Base-by-base conservation (phyloP, 2,797 vertebrate species). In the Mallotus villosus region DNA sequence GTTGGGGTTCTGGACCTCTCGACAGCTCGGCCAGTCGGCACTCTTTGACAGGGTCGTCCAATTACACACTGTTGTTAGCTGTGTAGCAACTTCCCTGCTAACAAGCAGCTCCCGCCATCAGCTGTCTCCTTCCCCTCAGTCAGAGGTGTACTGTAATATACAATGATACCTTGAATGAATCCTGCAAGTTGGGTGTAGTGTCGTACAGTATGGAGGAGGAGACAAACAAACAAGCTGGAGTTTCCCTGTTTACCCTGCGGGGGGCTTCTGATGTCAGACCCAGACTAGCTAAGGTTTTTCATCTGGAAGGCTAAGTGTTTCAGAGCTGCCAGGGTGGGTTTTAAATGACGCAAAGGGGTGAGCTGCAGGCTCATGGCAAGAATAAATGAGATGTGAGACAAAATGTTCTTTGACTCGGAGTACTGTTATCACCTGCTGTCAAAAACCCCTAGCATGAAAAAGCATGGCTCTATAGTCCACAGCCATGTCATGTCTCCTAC, bases 41-140 rank as follows among this genome's bases (percentile, higher is more conserved):
- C 82, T 78, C 62, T 63, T 79, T 85, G 86, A 89, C 87, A 84
- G 87, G 76, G 85, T 85, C 77, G 21, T 80, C 88, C 88, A 91
- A 90, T 91, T 91, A 91, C 41, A 46, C 84, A 87, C 24, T 46
- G 78, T 79, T 79, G 73, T 81, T 74, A 83, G 79, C 46, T 73
- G 59, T 0, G 74, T 64, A 74, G 72, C 72, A 85, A 86, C 79
- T 81, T 68, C 85, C 84, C 84, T 82, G 85, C 88, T 90, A 90
- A 90, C 87, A 87, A 90, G 87, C 85, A 78, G 85, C 84, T 83
- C 51, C 63, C 25, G 46, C 22, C 29, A 32, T 66, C 60, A 58
- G 59, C 68, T 67, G 63, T 71, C 76, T 57, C 55, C 70, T 63
- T 71, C 37, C 70, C 27, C 63, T 82, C 3, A 64, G 82, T 57